Conservation (phyloP, 2,888 invertebrate species). For the Heteropelma amictum region DNA sequence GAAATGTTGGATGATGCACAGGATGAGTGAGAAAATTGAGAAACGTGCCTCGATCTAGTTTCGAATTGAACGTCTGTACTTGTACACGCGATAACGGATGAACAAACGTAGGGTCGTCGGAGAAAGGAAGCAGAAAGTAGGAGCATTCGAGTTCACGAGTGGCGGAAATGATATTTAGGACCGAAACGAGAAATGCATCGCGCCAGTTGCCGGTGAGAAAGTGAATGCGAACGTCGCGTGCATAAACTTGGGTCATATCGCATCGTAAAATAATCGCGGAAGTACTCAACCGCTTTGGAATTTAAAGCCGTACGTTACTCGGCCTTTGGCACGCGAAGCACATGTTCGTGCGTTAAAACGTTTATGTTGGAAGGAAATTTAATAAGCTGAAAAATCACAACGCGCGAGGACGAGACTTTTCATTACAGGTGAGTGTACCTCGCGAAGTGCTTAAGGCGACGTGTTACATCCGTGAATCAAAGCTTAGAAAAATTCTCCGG, state of each 20-base stretch:
- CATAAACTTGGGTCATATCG: conserved; percentile 4
- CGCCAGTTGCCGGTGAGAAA: conserved; percentile 63
- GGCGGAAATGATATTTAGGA: conserved; percentile 65
- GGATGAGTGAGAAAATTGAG: too few relatives aligned
- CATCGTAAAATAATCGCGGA: conserved; percentile 1
- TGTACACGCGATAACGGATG: background rate
- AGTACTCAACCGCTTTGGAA: background rate
- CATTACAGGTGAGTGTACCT: background rate
- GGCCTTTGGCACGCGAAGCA: background rate
- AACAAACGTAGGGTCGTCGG: background rate
- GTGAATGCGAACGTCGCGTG: conserved; percentile 41
- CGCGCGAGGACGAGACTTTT: background rate
- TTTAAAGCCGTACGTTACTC: conserved; percentile 10
- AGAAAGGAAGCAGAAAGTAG: conserved; percentile 39
- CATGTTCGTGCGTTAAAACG: background rate
- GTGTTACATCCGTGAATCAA: too few relatives aligned
- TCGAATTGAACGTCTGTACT: background rate
- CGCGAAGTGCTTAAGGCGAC: too few relatives aligned
- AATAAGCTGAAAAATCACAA: background rate
- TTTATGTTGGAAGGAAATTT: background rate
- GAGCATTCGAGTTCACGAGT: background rate
- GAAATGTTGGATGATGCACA: too few relatives aligned
- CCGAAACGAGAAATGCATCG: conserved; percentile 56
- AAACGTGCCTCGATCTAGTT: too few relatives aligned
- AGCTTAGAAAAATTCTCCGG: too few relatives aligned